Conservation (phyloP, 2,113 vertebrate species). For the Lophius piscatorius region DNA sequence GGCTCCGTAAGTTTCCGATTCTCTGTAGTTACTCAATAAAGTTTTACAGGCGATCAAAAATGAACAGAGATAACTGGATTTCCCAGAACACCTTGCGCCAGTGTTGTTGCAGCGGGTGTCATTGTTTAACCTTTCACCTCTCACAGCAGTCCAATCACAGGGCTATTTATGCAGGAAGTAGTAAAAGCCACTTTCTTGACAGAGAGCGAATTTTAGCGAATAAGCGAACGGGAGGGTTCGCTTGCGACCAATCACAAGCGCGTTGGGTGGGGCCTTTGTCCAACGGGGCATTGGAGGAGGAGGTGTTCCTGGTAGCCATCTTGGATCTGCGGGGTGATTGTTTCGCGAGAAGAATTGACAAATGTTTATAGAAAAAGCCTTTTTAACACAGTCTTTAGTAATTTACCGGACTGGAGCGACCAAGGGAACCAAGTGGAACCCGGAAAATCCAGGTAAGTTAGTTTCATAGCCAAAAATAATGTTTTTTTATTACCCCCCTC, state of each 20-base stretch:
- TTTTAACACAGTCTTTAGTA: constrained; percentile 33
- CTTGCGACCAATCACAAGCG: constrained; percentile 41
- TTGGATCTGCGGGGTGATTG: constrained; percentile 84
- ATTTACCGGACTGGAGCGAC: constrained; percentile 30
- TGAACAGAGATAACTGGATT: too few species aligned
- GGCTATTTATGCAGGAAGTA: constrained; percentile 63
- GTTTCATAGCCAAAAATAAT: constrained; percentile 4
- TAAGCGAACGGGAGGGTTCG: neutral
- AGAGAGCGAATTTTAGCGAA: constrained; percentile 27
- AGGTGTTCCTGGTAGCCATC: constrained; percentile 85
- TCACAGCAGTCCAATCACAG: constrained; percentile 59
- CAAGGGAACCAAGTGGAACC: too few species aligned
- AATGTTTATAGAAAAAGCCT: constrained; percentile 56
- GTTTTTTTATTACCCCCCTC: constrained; percentile 15
- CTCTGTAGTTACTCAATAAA: too few species aligned
- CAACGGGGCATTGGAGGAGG: constrained; percentile 75
- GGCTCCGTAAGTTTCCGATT: too few species aligned
- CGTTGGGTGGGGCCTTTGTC: constrained; percentile 49
- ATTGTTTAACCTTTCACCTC: constrained; percentile 77
- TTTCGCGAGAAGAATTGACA: constrained; percentile 80
- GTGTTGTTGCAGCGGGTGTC: too few species aligned
- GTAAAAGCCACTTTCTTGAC: constrained; percentile 41
- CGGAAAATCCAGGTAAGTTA: too few species aligned
- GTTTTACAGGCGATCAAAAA: too few species aligned
- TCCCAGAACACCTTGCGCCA: constrained; percentile 34